Evolutionary conservation across 2,888 invertebrate species (phyloP), one percentile per base, ranked within the genome.

Genomic region (Athalia circularis): DNA sequence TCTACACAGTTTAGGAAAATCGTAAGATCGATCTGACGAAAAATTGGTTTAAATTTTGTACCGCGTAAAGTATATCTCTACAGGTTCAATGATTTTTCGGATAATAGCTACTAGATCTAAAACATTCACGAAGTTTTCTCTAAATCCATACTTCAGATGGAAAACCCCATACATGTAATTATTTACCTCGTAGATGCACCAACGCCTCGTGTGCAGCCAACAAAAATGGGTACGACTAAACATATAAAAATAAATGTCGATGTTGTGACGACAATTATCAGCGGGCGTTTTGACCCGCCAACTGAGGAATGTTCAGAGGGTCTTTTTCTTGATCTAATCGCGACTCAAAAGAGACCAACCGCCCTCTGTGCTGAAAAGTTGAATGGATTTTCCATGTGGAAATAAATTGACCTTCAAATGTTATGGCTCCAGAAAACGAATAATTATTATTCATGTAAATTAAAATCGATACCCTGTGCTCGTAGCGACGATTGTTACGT

Each of bases 261-360:
- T 13, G n/a, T 65, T n/a, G 7, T 47, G 43, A n/a, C n/a, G 2
- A 65, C 7, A 13, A 48, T 48, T 47, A 48, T 29, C 29, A 68
- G 15, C 29, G 29, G 68, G 6, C 3, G 61, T 61, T n/a, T n/a
- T 52, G 68, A 29, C 3, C 52, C 6, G 11, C 68, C 29, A 43
- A 54, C 9, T n/a, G n/a, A n/a, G 54, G 54, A 68, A 68, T 68
- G 15, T 29, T n/a, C 6, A 9, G 29, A 68, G 52, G 54, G 68
- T 52, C 68, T 68, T 68, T n/a, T 68, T 68, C 52, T 68, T 54
- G 43, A 68, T 68, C 68, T 68, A 68, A 68, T 68, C 68, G 29
- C 29, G 29, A 68, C 52, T 54, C 54, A 54, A 68, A 68, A 54
- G 68, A 68, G 68, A 68, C 68, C 68, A 50, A 29, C 2, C 11